Evolutionary conservation across 2,888 invertebrate genomes (phyloP).

Genomic region (Phaonia tiefii): DNA sequence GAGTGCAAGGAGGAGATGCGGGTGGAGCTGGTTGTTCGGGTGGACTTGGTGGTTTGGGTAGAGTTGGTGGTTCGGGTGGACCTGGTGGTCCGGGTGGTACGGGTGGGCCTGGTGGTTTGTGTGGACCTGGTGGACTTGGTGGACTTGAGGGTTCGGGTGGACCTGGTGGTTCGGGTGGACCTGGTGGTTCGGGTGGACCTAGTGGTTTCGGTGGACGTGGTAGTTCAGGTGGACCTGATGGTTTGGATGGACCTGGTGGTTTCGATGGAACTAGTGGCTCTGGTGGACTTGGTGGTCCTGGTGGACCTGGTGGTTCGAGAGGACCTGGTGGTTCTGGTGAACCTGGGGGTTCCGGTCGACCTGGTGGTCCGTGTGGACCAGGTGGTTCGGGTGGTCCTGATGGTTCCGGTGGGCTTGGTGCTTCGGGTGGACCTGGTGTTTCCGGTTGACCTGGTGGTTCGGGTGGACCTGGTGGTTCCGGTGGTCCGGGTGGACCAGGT

Average conservation of each 20-base stretch:
- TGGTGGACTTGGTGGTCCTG: too few species aligned
- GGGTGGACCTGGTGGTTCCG: background rate
- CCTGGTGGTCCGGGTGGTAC: constrained; percentile 3
- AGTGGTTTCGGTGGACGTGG: constrained; percentile 4
- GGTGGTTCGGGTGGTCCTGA: background rate
- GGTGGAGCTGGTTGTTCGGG: background rate
- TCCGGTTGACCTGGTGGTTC: constrained; percentile 35
- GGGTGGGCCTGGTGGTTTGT: background rate
- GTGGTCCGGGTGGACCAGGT: constrained; percentile 4
- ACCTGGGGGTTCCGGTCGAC: background rate
- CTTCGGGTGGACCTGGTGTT: background rate
- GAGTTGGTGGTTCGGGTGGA: constrained; percentile 1
- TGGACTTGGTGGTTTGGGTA: constrained; percentile 28
- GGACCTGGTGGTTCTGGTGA: constrained; percentile 14
- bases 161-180: constrained; percentile 23
- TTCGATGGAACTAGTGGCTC: background rate
- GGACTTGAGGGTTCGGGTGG: constrained; percentile 30
- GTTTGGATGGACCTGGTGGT: too few species aligned
- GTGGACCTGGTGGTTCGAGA: background rate
- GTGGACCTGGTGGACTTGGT: background rate
- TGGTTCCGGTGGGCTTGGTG: background rate
- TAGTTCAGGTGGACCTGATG: background rate
- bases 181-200: constrained; percentile 29
- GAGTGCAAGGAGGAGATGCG: background rate
- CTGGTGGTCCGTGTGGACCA: background rate